These are phyloP conservation scores for Philhelius pedissequus DNA, from an alignment of 2,888 invertebrate genomes.

Conservation along the genomic window DNA sequence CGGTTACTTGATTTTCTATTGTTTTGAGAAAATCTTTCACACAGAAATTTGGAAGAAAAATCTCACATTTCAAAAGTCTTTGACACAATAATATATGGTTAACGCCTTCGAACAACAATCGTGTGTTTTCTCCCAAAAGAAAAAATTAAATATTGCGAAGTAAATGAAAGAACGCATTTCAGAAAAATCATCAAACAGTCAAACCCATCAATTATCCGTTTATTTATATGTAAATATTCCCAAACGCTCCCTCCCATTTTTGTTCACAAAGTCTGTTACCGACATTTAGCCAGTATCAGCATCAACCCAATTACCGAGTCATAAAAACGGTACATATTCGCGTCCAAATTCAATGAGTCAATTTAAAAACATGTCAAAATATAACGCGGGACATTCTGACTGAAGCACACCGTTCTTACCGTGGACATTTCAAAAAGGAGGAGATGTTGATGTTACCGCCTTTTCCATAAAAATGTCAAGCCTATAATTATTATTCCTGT, in stretches of 20 bases:
- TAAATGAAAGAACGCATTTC: constrained; percentile 41
- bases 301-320: not conserved
- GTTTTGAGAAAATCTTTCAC: not conserved
- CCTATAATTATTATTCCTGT: constrained; percentile 65
- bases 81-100: not conserved
- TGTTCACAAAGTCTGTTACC: not conserved
- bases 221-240: constrained; percentile 65
- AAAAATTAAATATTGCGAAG: not conserved
- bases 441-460: constrained; percentile 54
- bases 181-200: constrained; percentile 57
- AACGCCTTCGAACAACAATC: not conserved
- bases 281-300: not conserved
- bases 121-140: not conserved
- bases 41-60: not conserved
- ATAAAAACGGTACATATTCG: constrained; percentile 17
- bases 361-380: constrained; percentile 69
- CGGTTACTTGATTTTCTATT: not conserved
- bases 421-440: not conserved
- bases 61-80: not conserved
- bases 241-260: not conserved
- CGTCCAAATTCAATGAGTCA: constrained; percentile 46
- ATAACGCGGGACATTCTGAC: constrained; percentile 35
- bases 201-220: constrained; percentile 67
- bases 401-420: not conserved
- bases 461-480: constrained; percentile 65